Percentiles rank a stretch among this genome's conserved stretches.
Conservation (phyloP, 2,113 vertebrate genomes). For the Crotalus helleri region DNA sequence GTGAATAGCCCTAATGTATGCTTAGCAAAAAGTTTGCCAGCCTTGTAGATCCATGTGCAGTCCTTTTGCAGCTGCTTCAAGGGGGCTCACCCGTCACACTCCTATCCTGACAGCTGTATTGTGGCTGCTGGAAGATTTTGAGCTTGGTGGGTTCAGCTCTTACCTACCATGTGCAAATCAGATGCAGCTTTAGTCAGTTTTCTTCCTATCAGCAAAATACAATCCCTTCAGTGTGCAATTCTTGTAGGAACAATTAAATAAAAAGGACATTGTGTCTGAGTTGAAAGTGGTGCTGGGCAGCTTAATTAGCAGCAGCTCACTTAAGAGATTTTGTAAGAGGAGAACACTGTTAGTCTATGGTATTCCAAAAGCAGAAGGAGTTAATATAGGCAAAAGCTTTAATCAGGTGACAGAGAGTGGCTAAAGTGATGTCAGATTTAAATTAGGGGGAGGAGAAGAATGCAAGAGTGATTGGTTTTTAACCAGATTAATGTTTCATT, state of each 20-base stretch:
- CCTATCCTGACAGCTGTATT: slow-evolving; percentile 64
- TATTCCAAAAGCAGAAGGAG: background rate
- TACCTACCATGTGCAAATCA: slow-evolving; percentile 8
- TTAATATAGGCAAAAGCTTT: background rate
- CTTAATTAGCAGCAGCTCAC: slow-evolving; percentile 48
- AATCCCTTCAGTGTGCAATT: background rate
- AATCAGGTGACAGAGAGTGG: background rate
- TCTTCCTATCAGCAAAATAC: slow-evolving; percentile 13
- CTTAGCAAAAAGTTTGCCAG: slow-evolving; percentile 53
- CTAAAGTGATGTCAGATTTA: background rate
- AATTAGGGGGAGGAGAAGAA: background rate
- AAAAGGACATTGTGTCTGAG: slow-evolving; percentile 5
- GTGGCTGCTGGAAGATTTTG: background rate
- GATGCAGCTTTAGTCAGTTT: slow-evolving; percentile 16
- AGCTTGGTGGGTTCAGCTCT: slow-evolving; percentile 2
- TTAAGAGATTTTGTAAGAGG: slow-evolving; percentile 34
- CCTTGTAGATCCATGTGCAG: slow-evolving; percentile 45
- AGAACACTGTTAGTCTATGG: background rate
- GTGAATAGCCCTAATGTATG: slow-evolving; percentile 12
- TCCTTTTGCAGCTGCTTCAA: slow-evolving; percentile 64
- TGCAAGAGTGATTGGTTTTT: slow-evolving; percentile 19
- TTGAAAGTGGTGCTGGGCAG: slow-evolving; percentile 7
- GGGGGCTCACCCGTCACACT: slow-evolving; percentile 54
- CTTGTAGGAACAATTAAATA: background rate
- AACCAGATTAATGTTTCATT: slow-evolving; percentile 74